Evolutionary conservation across 30 jellyfish, hydroid and myxozoan species (phyloP).

Genomic region (Mastigias papua): DNA sequence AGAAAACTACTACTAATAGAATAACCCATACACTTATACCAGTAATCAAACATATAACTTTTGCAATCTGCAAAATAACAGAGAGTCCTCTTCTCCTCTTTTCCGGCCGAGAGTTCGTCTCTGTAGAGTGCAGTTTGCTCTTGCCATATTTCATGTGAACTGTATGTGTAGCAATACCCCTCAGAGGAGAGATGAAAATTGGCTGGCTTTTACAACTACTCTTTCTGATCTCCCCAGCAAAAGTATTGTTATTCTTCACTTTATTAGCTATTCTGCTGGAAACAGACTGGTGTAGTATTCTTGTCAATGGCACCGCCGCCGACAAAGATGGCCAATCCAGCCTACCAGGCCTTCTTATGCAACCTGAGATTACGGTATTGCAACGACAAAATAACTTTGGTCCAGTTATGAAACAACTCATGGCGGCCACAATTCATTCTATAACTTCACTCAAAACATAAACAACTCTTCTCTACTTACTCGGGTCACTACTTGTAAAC

Average conservation of each 20-base stretch:
- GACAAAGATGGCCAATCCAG: too few species aligned
- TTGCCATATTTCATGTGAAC: background rate
- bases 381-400: too few species aligned
- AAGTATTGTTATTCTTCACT: background rate
- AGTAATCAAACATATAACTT: background rate
- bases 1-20: constrained; percentile 2
- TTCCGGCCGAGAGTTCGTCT: background rate
- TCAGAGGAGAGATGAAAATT: background rate
- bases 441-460: too few species aligned
- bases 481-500: too few species aligned
- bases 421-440: too few species aligned
- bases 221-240: background rate
- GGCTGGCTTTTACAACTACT: background rate
- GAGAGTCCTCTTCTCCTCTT: background rate
- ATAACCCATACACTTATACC: constrained; percentile 37
- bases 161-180: background rate
- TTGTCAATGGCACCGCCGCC: too few species aligned
- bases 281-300: too few species aligned
- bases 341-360: too few species aligned
- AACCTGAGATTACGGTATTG: too few species aligned
- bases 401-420: too few species aligned
- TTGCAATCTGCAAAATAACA: background rate
- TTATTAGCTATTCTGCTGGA: background rate
- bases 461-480: too few species aligned
- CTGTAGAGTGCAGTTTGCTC: background rate